phyloP scores from a whole-genome alignment of 2,113 vertebrate species.

The Paracanthobrama guichenoti region DNA sequence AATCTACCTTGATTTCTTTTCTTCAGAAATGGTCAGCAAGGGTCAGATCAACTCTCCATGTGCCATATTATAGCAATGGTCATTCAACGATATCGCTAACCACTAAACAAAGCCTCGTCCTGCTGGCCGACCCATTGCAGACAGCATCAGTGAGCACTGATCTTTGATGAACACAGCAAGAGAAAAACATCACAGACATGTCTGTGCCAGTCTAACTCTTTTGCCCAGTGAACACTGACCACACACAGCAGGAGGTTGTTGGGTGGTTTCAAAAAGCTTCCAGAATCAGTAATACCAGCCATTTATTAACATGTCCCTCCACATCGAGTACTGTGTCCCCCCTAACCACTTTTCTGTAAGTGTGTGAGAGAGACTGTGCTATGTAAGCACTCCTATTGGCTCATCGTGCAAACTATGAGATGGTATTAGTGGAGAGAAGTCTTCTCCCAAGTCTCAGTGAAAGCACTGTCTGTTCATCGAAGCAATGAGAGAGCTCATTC shows the following conservation, averaged over 20 bases:
- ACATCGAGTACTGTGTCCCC: constrained; percentile 27
- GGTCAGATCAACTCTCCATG: constrained; percentile 51
- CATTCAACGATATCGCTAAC: constrained; percentile 20
- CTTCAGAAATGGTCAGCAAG: constrained; percentile 27
- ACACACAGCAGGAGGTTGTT: constrained; percentile 18
- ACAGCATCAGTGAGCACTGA: constrained; percentile 4
- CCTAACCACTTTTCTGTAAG: neutral
- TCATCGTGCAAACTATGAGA: constrained; percentile 21
- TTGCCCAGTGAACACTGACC: constrained; percentile 16
- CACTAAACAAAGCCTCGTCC: neutral
- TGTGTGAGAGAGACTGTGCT: neutral
- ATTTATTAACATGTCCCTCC: neutral
- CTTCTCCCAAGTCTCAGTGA: constrained; percentile 50
- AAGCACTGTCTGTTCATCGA: constrained; percentile 48
- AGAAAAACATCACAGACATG: constrained; percentile 5
- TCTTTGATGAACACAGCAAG: constrained; percentile 15
- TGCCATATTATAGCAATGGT: constrained; percentile 46
- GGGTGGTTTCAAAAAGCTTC: constrained; percentile 4
- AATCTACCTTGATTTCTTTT: constrained; percentile 62
- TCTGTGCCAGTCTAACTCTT: neutral
- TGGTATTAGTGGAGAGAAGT: constrained; percentile 49
- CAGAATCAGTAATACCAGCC: neutral
- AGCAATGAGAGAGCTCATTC: constrained; percentile 54
- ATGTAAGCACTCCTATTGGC: constrained; percentile 27
- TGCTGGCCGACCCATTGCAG: constrained; percentile 6